Evolutionary conservation across 2,113 vertebrate genomes (phyloP).

Genomic region (Clarias magur): DNA sequence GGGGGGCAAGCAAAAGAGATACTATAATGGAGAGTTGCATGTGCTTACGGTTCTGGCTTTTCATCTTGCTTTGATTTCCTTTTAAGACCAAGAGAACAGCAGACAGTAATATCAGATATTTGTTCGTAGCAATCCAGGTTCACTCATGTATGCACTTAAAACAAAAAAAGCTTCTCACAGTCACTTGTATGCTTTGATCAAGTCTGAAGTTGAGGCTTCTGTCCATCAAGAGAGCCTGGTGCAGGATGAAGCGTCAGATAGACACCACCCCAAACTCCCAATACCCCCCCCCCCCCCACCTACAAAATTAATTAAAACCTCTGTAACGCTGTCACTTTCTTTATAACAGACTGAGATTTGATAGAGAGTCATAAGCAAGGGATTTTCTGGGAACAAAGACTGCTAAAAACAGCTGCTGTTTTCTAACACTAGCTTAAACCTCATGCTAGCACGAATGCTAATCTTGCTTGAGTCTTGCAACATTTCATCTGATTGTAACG

Average conservation of each 20-base stretch:
- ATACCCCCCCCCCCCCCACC: neutral
- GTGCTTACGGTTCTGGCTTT: neutral
- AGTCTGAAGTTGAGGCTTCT: slow-evolving; percentile 7
- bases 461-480: slow-evolving; percentile 25
- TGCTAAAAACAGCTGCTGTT: slow-evolving; percentile 38
- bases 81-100: neutral
- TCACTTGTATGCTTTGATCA: slow-evolving; percentile 44
- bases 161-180: neutral
- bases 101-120: neutral
- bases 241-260: slow-evolving; percentile 9
- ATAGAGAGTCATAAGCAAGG: neutral
- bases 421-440: slow-evolving; percentile 25
- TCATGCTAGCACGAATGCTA: neutral
- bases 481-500: neutral
- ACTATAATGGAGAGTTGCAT: neutral
- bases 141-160: neutral
- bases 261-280: neutral
- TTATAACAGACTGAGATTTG: slow-evolving; percentile 6
- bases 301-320: neutral
- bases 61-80: neutral
- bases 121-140: slow-evolving; percentile 3
- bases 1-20: neutral
- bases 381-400: neutral
- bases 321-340: neutral
- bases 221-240: neutral